Evolutionary conservation across 1,140 invertebrate species (phyloP).

Genomic region (Brachionus plicatilis): DNA sequence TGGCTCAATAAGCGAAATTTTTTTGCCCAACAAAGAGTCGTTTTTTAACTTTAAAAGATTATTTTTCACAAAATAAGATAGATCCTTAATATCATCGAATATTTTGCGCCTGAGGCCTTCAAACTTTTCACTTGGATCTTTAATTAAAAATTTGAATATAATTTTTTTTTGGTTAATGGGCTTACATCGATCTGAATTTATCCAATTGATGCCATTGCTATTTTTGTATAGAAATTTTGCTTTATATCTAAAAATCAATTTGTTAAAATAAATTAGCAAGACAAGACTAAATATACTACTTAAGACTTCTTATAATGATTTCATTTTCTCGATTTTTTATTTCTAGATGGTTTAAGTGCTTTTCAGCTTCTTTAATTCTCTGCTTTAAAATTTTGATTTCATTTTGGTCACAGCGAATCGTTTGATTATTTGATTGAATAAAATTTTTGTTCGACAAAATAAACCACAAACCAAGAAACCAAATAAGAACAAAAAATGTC

Average conservation of each 20-base stretch:
- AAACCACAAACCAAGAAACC: slow-evolving; percentile 12
- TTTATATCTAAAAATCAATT: background rate
- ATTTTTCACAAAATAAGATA: background rate
- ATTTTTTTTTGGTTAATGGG: background rate
- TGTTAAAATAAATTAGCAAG: background rate
- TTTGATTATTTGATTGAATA: background rate
- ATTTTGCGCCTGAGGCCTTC: slow-evolving; percentile 20
- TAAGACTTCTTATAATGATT: background rate
- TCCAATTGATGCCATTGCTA: background rate
- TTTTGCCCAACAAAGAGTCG: background rate
- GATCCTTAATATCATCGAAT: slow-evolving; percentile 18
- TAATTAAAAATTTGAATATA: background rate
- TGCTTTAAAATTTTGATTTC: background rate
- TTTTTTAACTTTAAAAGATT: background rate
- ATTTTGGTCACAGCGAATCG: background rate
- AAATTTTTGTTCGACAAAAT: background rate
- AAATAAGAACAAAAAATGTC: background rate
- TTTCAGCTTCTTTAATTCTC: background rate
- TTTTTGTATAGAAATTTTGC: background rate
- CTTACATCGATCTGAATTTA: background rate
- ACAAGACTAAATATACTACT: background rate
- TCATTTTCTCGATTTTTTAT: slow-evolving; percentile 3
- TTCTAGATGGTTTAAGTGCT: background rate
- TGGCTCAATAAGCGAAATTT: background rate
- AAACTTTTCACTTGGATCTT: slow-evolving; percentile 21